Evolutionary conservation across 2,888 invertebrate species (phyloP), one percentile per base, ranked within the genome.

Genomic region (Empis livida): DNA sequence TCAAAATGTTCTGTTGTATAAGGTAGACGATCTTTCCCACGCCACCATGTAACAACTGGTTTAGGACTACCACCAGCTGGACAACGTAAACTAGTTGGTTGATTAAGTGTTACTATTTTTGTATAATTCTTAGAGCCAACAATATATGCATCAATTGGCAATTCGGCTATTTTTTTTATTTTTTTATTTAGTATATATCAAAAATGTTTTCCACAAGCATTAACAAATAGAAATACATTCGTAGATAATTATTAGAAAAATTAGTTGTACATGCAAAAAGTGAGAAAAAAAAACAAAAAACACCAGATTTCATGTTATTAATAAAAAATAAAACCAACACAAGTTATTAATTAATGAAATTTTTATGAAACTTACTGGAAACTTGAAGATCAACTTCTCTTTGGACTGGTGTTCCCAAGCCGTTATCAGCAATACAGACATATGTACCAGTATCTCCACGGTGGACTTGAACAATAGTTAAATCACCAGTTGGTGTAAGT

Each of bases 41-140:
- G 79, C 85, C 87, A 89, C 92, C 92, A 92, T 55, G 80, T 82
- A 42, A 91, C 82, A 43, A 75, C 70, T 1, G 92, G 91, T 50
- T 74, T 67, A 1, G 92, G 92, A 74, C 78, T 78, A 42, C 92
- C 92, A 65, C 84, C 79, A 32, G 87, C 87, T 57, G 82, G 82
- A 67, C 92, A 92, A 58, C 83, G 79, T 42, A 92, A 71, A 48
- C 74, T 66, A 41, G 85, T 75, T 27, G 85, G 81, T 27, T 76
- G 74, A 54, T 82, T 83, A 55, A 91, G 70, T 51, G 80, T 77
- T 17, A 85, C 87, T 42, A 80, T 76, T 53, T 84, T 73, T 48
- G 74, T 73, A 15, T 76, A 71, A 60, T 78, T 76, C 54, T 74
- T 73, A 45, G 80, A 79, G 49, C 84, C 84, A 54, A 82, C 72